phyloP scores from a whole-genome alignment of 1,140 invertebrate species.

The Pristionchus pacificus region DNA sequence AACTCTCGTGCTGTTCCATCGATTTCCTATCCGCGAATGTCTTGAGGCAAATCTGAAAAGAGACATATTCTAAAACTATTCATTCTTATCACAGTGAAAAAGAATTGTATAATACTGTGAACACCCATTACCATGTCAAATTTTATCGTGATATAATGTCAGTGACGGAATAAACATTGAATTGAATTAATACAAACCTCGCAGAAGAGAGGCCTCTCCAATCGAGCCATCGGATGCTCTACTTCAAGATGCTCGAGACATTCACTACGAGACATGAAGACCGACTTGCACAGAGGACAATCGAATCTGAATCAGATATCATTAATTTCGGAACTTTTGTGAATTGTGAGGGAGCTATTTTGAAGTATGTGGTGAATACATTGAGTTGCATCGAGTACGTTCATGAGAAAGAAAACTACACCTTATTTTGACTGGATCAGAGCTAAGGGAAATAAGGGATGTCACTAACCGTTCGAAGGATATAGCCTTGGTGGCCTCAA shows the following conservation, averaged over 20 bases:
- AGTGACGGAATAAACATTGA: not conserved
- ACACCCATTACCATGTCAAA: not conserved
- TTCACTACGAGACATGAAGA: constrained; percentile 48
- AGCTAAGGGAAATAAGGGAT: no score
- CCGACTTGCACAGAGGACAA: constrained; percentile 50
- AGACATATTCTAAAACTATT: constrained; percentile 5
- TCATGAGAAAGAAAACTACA: no score
- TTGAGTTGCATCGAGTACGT: no score
- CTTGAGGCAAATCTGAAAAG: constrained; percentile 46
- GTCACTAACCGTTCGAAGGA: constrained; percentile 41
- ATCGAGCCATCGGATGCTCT: constrained; percentile 41
- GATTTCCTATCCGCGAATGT: constrained; percentile 46
- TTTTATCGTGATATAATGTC: not conserved
- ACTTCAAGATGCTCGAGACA: constrained; percentile 48
- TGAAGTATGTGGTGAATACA: no score
- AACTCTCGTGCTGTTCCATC: constrained; percentile 52
- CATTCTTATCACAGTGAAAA: constrained; percentile 11
- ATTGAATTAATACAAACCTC: constrained; percentile 36
- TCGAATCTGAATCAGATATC: constrained; percentile 48
- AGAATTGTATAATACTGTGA: not conserved
- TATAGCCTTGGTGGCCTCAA: constrained; percentile 45
- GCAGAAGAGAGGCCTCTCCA: constrained; percentile 52
- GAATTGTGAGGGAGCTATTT: not conserved
- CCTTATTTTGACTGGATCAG: no score
- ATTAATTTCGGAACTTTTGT: no score